phyloP scores from a whole-genome alignment of 2,797 vertebrate genomes.

The Enteromius mattozi region DNA sequence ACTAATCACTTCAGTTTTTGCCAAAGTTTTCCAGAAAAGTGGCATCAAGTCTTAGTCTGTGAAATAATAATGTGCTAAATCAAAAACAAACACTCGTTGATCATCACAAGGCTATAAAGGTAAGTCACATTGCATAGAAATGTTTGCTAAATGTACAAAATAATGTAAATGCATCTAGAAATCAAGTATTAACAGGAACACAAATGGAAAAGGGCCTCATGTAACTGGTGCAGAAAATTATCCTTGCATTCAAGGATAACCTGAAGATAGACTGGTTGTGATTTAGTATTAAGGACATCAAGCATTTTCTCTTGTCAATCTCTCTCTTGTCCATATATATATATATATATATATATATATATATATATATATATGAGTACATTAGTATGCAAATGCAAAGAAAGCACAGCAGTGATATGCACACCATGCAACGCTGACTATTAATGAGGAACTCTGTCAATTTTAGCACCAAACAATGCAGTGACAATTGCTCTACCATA shows the following conservation, averaged over 20 bases:
- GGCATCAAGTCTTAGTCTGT: not conserved
- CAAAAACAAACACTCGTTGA: not conserved
- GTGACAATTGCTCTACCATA: conserved; percentile 35
- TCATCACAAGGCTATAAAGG: not conserved
- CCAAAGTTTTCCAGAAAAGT: not conserved
- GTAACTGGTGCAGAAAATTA: not conserved
- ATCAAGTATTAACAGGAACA: not conserved
- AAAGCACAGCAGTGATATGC: conserved; percentile 40
- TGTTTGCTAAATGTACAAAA: not conserved
- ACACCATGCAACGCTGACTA: conserved; percentile 45
- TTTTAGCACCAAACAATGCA: conserved; percentile 53
- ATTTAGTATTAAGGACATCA: not conserved
- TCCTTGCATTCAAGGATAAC: not conserved
- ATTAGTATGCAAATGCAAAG: conserved; percentile 46
- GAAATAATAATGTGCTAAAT: not conserved
- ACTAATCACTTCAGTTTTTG: not conserved
- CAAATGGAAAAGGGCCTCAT: not conserved
- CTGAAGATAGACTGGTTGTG: not conserved
- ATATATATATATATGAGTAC: conserved; percentile 21
- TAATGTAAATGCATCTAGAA: not conserved
- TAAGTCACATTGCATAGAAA: not conserved
- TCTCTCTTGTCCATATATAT: not conserved
- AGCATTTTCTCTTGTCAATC: conserved; percentile 10
- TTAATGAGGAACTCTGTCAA: conserved; percentile 50
- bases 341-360: not conserved